Evolutionary conservation across 2,113 vertebrate species (phyloP), one percentile per base, ranked within the genome.

Genomic region (Benitochromis conjunctus): DNA sequence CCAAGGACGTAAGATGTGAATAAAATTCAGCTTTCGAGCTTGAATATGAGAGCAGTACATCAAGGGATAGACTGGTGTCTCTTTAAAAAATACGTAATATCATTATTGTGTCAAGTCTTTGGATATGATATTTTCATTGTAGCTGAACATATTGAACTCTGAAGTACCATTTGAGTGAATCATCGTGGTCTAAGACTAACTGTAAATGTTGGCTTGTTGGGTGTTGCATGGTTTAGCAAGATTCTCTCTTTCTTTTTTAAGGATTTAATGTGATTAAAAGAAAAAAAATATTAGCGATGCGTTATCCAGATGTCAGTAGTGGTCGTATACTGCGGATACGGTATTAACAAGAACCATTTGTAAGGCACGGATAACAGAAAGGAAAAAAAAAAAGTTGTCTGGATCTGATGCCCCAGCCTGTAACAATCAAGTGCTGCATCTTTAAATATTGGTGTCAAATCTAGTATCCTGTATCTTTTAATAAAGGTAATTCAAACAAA

Each of bases 381-480:
- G 1, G 13, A 26, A 3, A 18, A 26, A 34, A 66, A 46, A 10
- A 88, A 77, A 21, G 26, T 5, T 55, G 74, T 86, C 81, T 90
- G 89, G 83, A 77, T 87, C 82, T 83, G 21, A 31, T 26, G 66
- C 62, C 56, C 24, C 76, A 83, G 80, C 79, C 84, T 91, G 85
- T 91, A 86, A 84, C 34, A 9, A 92, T 76, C 55, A 79, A 91
- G 48, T 82, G 77, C 91, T 91, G 87, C 87, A 86, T 87, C 88
- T 84, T 88, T 81, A 86, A 92, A 89, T 90, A 77, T 92, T 84
- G 81, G 78, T 93, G 94, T 95, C 85, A 79, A 89, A 84, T 86
- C 66, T 89, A 88, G 89, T 91, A 91, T 93, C 91, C 91, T 96
- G 94, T 94, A 94, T 94, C 93, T 95, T 96, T 95, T 95, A 96